Base-by-base conservation (phyloP, 2,888 invertebrate species). In the Amphipyra berbera region DNA sequence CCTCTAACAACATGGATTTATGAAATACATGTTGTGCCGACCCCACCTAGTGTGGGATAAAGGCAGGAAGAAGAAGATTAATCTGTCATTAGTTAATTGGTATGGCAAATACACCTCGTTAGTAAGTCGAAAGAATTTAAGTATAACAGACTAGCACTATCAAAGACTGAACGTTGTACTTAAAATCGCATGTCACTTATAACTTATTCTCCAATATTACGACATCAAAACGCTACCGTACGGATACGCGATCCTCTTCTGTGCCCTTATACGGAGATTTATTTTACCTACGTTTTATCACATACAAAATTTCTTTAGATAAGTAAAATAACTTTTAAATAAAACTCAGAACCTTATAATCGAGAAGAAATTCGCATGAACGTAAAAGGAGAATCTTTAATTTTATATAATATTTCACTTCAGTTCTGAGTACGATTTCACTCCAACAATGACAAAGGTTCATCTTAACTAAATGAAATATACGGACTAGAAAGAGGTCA, bases 181-280 rank as follows among this genome's bases (percentile, higher is more conserved):
- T 42, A 42, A 42, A 42, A 42, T 52, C 27, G 52, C 41, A 6
- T 0, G 38, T 52, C 62, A 47, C 60, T 47, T 50, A 41, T 59
- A 15, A 33, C 47, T 64, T 68, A 55, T 52, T 44, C 37, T 63
- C 27, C 55, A 57, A 45, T 53, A 60, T 77, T 79, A 70, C 73
- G 68, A 73, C 73, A 78, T 74, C 68, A 74, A 78, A 75, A 75
- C 67, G 82, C 85, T 82, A 83, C 82, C 76, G 82, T 76, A 64
- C 68, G 73, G 77, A 76, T 72, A 76, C 76, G 63, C 61, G 81
- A 81, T 78, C 79, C 69, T 82, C 81, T 81, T 73, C 70, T 68
- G 54, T 82, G 77, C 53, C 85, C 83, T 79, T 85, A 74, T 78
- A 81, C 62, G 82, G 73, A 79, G 70, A 80, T 82, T 79, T 82